phyloP scores from a whole-genome alignment of 2,113 vertebrate genomes.

The Porphyrio hochstetteri region DNA sequence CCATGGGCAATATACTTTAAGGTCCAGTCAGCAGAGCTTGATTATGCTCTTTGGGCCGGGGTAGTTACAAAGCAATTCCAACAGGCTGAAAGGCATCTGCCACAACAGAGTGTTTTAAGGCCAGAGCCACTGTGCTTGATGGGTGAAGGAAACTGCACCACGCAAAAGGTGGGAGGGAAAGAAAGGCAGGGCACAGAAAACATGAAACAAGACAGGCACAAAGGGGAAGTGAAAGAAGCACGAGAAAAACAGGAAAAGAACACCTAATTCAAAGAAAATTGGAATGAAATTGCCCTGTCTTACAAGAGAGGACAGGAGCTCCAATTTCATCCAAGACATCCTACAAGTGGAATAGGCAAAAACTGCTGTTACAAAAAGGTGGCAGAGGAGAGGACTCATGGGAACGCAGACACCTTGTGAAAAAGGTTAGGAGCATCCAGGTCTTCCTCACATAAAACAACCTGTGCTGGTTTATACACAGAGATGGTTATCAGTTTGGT shows the following conservation, averaged over 20 bases:
- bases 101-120: not conserved
- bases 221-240: not conserved
- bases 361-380: not conserved
- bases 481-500: not conserved
- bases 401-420: not conserved
- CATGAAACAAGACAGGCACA: not conserved
- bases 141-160: not conserved
- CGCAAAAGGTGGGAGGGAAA: not conserved
- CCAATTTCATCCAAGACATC: not conserved
- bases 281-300: not conserved
- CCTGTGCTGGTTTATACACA: fast-evolving
- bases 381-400: fast-evolving
- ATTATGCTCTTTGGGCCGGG: not conserved
- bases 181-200: not conserved
- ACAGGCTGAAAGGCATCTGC: not conserved
- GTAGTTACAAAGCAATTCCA: not conserved
- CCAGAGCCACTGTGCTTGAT: not conserved
- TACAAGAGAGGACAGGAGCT: not conserved
- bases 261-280: not conserved
- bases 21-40: not conserved
- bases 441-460: not conserved
- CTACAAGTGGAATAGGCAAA: not conserved
- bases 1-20: not conserved
- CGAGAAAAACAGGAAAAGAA: not conserved
- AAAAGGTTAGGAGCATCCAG: not conserved